Evolutionary conservation across 2,888 invertebrate genomes (phyloP).

Genomic region (Drosophila phalerata): DNA sequence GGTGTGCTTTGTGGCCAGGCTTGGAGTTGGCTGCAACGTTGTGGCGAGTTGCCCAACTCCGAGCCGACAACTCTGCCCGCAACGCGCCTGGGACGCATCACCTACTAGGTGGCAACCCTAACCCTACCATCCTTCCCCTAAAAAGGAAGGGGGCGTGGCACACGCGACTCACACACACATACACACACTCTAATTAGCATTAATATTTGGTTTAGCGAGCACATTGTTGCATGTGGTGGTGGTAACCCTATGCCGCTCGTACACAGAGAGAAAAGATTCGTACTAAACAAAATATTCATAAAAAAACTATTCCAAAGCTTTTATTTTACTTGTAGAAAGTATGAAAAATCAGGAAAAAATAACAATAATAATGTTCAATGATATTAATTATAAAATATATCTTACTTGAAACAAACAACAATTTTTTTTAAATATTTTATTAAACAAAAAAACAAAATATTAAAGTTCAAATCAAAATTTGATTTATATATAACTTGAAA

Average conservation of each 20-base stretch:
- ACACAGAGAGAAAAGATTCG: constrained; percentile 2
- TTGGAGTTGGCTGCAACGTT: constrained; percentile 73
- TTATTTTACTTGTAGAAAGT: no score
- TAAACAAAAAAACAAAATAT: no score
- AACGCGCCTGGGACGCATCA: constrained; percentile 69
- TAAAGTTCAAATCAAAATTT: no score
- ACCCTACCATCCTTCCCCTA: not conserved
- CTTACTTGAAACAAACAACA: no score
- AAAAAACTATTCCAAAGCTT: not conserved
- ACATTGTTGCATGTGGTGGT: no score
- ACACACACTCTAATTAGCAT: constrained; percentile 29
- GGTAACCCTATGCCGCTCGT: not conserved
- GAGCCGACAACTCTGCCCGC: constrained; percentile 70
- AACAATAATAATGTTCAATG: no score
- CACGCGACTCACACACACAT: constrained; percentile 51
- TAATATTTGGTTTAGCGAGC: constrained; percentile 32
- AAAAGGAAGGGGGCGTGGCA: constrained; percentile 40
- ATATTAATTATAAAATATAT: no score
- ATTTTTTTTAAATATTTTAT: no score
- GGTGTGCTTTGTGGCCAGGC: constrained; percentile 72
- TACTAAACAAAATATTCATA: not conserved
- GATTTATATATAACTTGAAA: no score
- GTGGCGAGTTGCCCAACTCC: constrained; percentile 71
- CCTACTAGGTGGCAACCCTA: constrained; percentile 48
- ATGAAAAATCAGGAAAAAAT: no score